These are phyloP conservation scores for Clarias gariepinus DNA, from an alignment of 2,113 vertebrate species.

Conservation along the genomic window DNA sequence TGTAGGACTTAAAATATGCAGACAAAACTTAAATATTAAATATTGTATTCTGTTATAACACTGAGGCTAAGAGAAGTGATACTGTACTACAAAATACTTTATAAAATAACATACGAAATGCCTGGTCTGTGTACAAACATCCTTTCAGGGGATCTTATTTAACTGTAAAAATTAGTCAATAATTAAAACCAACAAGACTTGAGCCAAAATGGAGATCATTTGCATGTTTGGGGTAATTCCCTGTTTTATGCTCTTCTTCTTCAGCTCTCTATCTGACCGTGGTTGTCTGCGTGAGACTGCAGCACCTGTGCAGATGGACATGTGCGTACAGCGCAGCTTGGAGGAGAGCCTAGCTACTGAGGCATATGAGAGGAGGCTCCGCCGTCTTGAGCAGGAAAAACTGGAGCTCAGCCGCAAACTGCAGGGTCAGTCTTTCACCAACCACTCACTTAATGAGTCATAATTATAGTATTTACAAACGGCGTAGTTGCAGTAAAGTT, in stretches of 20 bases:
- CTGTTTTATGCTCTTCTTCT: neutral
- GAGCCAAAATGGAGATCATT: neutral
- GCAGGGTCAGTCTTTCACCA: conserved; percentile 77
- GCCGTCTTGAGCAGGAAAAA: conserved; percentile 94
- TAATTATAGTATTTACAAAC: neutral
- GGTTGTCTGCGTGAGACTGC: conserved; percentile 83
- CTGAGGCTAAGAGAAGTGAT: neutral
- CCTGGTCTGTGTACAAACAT: neutral
- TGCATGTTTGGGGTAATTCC: neutral
- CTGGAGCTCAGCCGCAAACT: conserved; percentile 93
- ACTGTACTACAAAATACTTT: neutral
- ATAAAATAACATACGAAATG: neutral
- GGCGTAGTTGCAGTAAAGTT: neutral
- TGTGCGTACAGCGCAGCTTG: conserved; percentile 84
- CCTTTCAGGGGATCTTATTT: neutral
- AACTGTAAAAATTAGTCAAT: neutral
- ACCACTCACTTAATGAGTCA: neutral
- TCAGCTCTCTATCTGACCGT: conserved; percentile 88
- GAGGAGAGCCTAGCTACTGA: conserved; percentile 94
- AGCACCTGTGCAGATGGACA: conserved; percentile 81
- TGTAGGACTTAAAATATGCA: neutral
- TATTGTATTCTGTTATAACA: neutral
- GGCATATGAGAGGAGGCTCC: conserved; percentile 94
- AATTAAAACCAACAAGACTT: neutral
- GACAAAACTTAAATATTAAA: neutral